Percentiles rank a stretch among this genome's conserved stretches.
Conservation (phyloP, 2,888 invertebrate genomes). For the Ichneumoninae sp. region DNA sequence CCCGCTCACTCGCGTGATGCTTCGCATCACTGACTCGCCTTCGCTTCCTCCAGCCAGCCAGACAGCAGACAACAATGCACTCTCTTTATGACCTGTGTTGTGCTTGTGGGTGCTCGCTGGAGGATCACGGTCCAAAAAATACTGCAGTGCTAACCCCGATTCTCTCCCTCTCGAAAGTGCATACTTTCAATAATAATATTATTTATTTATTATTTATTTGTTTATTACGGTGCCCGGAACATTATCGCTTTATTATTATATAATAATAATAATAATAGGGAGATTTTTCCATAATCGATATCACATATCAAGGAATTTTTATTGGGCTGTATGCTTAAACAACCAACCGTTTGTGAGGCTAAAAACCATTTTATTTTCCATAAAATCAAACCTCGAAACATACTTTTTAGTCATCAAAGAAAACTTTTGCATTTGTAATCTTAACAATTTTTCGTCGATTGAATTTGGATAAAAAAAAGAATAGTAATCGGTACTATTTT, state of each 20-base stretch:
- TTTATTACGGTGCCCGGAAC: no score
- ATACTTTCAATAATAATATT: slow-evolving; percentile 13
- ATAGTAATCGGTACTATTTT: background rate
- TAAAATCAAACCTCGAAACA: no score
- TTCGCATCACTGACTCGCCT: slow-evolving; percentile 17
- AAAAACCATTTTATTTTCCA: no score
- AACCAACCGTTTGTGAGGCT: no score
- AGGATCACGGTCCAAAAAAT: slow-evolving; percentile 42
- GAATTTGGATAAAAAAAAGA: background rate
- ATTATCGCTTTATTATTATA: no score
- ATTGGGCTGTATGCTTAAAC: no score
- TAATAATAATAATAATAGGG: background rate
- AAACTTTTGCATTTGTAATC: no score
- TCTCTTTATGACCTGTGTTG: slow-evolving; percentile 43
- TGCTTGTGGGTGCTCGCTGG: background rate
- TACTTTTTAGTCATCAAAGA: no score
- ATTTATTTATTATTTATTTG: no score
- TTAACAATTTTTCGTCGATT: background rate
- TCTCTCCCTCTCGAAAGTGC: background rate
- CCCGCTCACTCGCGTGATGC: slow-evolving; percentile 24
- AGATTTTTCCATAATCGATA: background rate
- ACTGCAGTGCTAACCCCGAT: slow-evolving; percentile 28
- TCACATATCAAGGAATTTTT: no score
- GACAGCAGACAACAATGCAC: slow-evolving; percentile 52
- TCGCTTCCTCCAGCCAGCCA: slow-evolving; percentile 35